A percentile compares a stretch with the other conserved stretches of the same genome.
Conservation (phyloP, 2,797 vertebrate species). For the Pyrrhura leucotis region DNA sequence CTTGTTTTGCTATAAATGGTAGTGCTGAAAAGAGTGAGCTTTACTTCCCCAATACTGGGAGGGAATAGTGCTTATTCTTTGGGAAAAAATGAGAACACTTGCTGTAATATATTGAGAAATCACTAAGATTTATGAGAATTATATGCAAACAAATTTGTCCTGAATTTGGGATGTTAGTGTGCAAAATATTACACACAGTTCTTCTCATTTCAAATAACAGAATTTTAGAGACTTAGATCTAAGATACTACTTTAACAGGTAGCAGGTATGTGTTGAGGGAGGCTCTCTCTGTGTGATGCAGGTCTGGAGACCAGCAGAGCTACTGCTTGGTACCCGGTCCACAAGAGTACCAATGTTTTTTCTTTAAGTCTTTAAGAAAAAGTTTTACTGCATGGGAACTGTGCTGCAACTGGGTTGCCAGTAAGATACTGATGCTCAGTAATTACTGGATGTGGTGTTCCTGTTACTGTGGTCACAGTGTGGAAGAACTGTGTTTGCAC, state of each 20-base stretch:
- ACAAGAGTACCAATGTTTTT: fast-evolving
- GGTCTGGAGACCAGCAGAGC: not conserved
- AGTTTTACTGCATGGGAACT: fast-evolving
- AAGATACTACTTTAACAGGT: not conserved
- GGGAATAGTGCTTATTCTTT: not conserved
- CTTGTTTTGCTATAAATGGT: not conserved
- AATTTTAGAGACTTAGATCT: not conserved
- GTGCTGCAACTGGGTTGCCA: not conserved
- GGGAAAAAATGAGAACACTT: not conserved
- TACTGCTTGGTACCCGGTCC: fast-evolving
- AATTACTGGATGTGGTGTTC: fast-evolving
- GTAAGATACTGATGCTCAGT: not conserved
- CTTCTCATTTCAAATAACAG: not conserved
- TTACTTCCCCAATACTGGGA: not conserved
- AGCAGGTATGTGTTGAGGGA: not conserved
- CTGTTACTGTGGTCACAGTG: fast-evolving
- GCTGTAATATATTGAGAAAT: not conserved
- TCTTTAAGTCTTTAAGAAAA: not conserved
- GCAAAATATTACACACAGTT: not conserved
- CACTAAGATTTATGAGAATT: not conserved
- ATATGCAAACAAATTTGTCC: not conserved
- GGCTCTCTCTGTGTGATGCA: fast-evolving
- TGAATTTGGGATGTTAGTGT: not conserved
- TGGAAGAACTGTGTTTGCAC: not conserved
- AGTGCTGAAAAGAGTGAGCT: not conserved